Evolutionary conservation across 2,113 vertebrate species (phyloP).

Genomic region (Trachemys scripta): DNA sequence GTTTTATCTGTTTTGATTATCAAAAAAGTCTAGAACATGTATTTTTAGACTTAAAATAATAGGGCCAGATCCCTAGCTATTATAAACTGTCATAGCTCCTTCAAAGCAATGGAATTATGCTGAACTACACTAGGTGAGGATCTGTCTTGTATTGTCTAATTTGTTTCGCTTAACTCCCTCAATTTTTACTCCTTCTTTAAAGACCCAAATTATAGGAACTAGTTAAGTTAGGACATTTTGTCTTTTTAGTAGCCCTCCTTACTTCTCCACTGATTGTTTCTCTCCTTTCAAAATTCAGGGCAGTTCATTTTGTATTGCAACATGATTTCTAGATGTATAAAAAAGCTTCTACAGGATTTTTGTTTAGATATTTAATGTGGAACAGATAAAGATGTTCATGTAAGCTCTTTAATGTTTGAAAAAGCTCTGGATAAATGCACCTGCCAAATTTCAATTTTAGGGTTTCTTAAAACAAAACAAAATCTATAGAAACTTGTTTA

Average conservation of each 20-base stretch:
- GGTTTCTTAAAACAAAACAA: background rate
- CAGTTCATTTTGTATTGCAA: background rate
- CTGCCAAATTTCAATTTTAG: background rate
- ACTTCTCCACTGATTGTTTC: fast-evolving
- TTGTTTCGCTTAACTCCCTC: background rate
- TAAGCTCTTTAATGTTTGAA: background rate
- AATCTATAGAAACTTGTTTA: background rate
- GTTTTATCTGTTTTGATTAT: background rate
- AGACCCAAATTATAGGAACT: background rate
- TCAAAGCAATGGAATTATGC: background rate
- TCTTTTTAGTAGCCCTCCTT: background rate
- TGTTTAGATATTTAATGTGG: background rate
- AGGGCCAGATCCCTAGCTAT: background rate
- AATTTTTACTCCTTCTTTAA: background rate
- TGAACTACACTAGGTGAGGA: background rate
- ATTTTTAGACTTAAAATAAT: background rate
- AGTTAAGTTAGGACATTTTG: background rate
- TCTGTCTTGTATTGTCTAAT: background rate
- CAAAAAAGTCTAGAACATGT: background rate
- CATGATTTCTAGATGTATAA: background rate
- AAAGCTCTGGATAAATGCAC: background rate
- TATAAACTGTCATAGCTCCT: background rate
- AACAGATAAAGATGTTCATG: background rate
- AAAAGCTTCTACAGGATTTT: background rate
- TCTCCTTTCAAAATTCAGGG: background rate